Conservation (phyloP, 2,797 vertebrate genomes). For the Oreochromis grahami region DNA sequence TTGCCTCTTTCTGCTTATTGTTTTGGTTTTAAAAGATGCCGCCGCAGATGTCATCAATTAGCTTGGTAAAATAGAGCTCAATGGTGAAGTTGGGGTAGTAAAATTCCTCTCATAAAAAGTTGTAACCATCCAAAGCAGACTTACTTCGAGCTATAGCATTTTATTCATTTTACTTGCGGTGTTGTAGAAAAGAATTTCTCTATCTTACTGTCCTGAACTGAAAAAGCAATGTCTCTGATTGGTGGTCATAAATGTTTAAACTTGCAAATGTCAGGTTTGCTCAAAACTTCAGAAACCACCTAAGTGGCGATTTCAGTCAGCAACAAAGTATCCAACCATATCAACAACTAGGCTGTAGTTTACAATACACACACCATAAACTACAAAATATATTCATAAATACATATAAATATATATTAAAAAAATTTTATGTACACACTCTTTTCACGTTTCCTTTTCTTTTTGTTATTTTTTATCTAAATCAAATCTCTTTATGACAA, state of each 20-base stretch:
- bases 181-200: not conserved
- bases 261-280: not conserved
- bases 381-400: not conserved
- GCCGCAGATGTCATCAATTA: not conserved
- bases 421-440: not conserved
- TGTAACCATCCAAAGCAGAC: not conserved
- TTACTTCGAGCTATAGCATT: not conserved
- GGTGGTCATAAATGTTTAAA: not conserved
- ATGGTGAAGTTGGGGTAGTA: not conserved
- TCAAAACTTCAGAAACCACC: not conserved
- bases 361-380: not conserved
- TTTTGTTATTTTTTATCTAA: not conserved
- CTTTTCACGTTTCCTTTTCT: accelerated
- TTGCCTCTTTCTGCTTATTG: not conserved
- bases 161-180: not conserved
- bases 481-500: no score
- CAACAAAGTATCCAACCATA: not conserved
- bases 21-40: not conserved
- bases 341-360: not conserved
- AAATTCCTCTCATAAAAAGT: not conserved
- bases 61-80: not conserved
- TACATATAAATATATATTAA: not conserved
- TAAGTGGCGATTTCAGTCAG: not conserved
- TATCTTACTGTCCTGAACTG: not conserved
- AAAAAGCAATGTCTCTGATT: not conserved